Evolutionary conservation across 92 coral and sea anemone genomes (phyloP).

Genomic region (Montipora capitata): DNA sequence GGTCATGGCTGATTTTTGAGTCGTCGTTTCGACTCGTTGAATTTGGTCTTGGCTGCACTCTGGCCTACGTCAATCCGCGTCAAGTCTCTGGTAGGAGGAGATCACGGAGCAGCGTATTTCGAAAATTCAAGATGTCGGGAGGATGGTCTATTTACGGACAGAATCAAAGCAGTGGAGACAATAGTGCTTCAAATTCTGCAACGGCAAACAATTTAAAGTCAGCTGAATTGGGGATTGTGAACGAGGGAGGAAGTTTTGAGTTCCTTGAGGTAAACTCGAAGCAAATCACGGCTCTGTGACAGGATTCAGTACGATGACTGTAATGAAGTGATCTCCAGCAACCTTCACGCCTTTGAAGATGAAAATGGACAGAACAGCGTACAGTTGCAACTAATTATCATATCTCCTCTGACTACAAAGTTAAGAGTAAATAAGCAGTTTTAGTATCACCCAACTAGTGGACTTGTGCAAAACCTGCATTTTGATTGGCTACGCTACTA

Average conservation of each 20-base stretch:
- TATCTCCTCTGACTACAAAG: no score
- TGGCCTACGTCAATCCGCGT: constrained; percentile 90
- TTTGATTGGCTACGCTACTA: no score
- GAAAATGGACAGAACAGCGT: neutral
- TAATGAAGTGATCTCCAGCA: neutral
- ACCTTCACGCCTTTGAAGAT: neutral
- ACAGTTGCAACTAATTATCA: neutral
- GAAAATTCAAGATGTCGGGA: neutral
- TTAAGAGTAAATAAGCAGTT: no score
- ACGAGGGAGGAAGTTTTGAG: constrained; percentile 22
- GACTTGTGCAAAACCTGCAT: no score
- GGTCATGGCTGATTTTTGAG: constrained; percentile 85
- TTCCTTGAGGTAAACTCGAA: neutral
- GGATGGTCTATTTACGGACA: constrained; percentile 30
- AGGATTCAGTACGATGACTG: neutral
- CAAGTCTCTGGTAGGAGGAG: constrained; percentile 48
- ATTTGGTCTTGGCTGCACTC: constrained; percentile 80
- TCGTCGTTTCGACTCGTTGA: constrained; percentile 81
- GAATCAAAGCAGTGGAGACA: constrained; percentile 43
- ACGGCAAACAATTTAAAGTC: neutral
- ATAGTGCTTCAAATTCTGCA: neutral
- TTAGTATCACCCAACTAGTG: no score
- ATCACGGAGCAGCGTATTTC: neutral
- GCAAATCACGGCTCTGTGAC: neutral
- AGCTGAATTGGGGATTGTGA: constrained; percentile 24